Evolutionary conservation across 2,797 vertebrate genomes (phyloP), one percentile per base, ranked within the genome.

Genomic region (Melanitta fusca): DNA sequence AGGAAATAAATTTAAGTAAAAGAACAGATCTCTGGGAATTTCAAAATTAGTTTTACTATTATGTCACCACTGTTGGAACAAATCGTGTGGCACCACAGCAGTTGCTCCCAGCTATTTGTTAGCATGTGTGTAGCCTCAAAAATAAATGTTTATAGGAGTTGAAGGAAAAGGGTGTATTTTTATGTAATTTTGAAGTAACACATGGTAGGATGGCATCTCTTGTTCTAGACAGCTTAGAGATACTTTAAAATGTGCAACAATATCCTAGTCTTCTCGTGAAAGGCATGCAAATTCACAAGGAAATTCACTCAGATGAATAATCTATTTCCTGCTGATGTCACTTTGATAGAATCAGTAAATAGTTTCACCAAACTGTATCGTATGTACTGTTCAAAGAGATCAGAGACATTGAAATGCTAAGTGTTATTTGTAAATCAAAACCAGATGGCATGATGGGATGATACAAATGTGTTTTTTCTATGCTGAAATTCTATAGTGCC

Each of bases 291-390:
- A 93, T 77, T 78, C 53, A 74, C 20, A 70, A 39, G 58, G 14
- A 94, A 73, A 85, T 87, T 82, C 53, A 74, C 28, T 87, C 45
- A 73, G 25, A 36, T 36, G 36, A 87, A 66, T 82, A 84, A 88
- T 94, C 51, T 19, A 49, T 66, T 53, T 89, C 36, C 65, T 78
- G 56, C 24, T 85, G 49, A 69, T 80, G 45, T 53, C 36, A 56
- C n/a, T 83, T 88, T 80, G 79, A 88, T 39, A 83, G 34, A 58
- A 93, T 47, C 80, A 80, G 34, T 85, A 93, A 87, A 91, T 24
- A 77, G 41, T 92, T 89, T 88, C 32, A 85, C 72, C 54, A 56
- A 75, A 82, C 27, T 71, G 6, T 69, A 51, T 53, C 66, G 34
- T 60, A 70, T 15, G 19, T 80, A 54, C 70, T 80, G 60, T 74